A percentile compares a stretch with the other conserved stretches of the same genome.
Evolutionary conservation across 1,140 invertebrate genomes (phyloP).

Genomic region (Neuroterus valhalla): DNA sequence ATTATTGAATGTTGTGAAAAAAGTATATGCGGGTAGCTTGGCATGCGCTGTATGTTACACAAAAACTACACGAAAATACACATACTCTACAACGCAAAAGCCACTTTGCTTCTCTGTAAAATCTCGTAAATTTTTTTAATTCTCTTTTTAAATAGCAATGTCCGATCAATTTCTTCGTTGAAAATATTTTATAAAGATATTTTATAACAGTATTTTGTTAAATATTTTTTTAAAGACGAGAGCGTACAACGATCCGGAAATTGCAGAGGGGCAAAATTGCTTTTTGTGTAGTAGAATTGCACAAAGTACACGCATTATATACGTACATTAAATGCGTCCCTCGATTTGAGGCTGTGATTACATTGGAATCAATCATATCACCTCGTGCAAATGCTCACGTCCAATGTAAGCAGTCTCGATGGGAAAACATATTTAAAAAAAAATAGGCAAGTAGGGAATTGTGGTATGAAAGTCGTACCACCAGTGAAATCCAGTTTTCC

Average conservation of each 20-base stretch:
- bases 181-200: constrained; percentile 19
- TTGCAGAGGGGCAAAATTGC: not conserved
- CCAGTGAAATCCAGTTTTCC: constrained; percentile 35
- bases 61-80: constrained; percentile 10
- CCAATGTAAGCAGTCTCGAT: constrained; percentile 12
- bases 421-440: constrained; percentile 32
- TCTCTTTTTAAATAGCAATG: not conserved
- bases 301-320: not conserved
- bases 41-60: constrained; percentile 42
- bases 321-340: not conserved
- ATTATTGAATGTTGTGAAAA: constrained; percentile 48
- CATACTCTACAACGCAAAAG: not conserved
- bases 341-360: not conserved
- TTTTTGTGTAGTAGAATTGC: not conserved
- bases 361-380: constrained; percentile 29
- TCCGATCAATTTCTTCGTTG: not conserved
- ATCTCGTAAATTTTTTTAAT: not conserved
- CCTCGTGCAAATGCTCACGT: constrained; percentile 14
- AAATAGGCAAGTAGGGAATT: constrained; percentile 20
- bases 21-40: constrained; percentile 41
- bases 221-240: not conserved
- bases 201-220: constrained; percentile 9
- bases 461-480: constrained; percentile 15
- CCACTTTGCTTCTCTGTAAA: constrained; percentile 6
- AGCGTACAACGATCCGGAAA: not conserved